Base-by-base conservation (phyloP, 1,140 invertebrate species). In the Mamestra configurata region DNA sequence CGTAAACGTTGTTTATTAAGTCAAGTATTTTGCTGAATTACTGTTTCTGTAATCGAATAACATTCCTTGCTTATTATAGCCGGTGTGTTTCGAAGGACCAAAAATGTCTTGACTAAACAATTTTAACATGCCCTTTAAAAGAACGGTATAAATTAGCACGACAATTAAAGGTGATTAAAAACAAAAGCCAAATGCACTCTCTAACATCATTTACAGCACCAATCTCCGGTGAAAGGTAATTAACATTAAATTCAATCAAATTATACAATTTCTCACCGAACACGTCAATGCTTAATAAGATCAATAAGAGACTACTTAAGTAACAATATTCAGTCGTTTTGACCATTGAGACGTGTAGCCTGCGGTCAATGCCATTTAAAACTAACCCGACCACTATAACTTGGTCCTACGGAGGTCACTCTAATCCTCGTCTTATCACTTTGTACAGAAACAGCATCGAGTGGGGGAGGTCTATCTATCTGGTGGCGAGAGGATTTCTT, bases 321-420 rank as follows among this genome's bases (percentile, higher is more conserved):
- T 86, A 82, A 85, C 80, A 77, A 72, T 81, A 83, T 73, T 49
- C 20, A 43, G 53, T 51, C 73, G 6, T 73, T 75, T 79, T 53
- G 57, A 82, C 59, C 78, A 82, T 64, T 82, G 51, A 77, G 68
- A 43, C 72, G 73, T 18, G 51, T 55, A 61, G 37, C 53, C 64
- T 77, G 72, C 81, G 88, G 88, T 90, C 88, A 86, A 81, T 90
- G 87, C 83, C 87, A 87, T 86, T 89, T 82, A 76, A 84, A 84
- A 85, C 81, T 75, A 81, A 84, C 81, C 70, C 81, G 77, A 81
- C 84, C 84, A 84, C 59, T 27, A 53, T 71, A 83, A 53, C 70
- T 10, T 79, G 86, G 70, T 24, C 81, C 70, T 49, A 43, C 11
- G 20, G 75, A 76, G 84, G 83, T 86, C 84, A 86, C 46, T 20